Evolutionary conservation across 1,140 invertebrate genomes (phyloP).

Genomic region (Epicauta chinensis): DNA sequence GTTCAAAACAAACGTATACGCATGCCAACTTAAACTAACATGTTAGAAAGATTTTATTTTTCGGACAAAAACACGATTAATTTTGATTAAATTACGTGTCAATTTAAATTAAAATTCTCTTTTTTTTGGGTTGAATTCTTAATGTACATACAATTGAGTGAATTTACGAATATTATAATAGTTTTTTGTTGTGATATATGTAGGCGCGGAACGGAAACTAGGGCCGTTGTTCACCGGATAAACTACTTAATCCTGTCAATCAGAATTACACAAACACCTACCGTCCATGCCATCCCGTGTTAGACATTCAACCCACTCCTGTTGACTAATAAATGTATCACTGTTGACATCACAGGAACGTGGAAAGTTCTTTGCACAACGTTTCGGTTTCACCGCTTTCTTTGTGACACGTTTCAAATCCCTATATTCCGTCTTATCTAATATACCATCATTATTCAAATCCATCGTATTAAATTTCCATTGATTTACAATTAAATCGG

Average conservation of each 20-base stretch:
- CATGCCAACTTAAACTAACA: slow-evolving; percentile 37
- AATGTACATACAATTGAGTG: background rate
- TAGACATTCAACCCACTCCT: slow-evolving; percentile 81
- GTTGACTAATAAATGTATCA: slow-evolving; percentile 60
- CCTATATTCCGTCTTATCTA: slow-evolving; percentile 74
- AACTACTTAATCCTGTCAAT: slow-evolving; percentile 8
- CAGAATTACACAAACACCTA: slow-evolving; percentile 39
- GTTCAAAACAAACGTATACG: slow-evolving; percentile 42
- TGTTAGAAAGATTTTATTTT: background rate
- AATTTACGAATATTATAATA: background rate
- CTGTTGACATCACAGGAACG: slow-evolving; percentile 75
- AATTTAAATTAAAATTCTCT: no score
- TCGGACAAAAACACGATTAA: slow-evolving; percentile 5
- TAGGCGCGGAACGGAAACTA: slow-evolving; percentile 11
- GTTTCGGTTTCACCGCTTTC: slow-evolving; percentile 78
- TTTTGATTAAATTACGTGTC: background rate
- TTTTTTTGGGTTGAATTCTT: no score
- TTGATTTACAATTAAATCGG: slow-evolving; percentile 52
- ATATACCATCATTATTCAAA: slow-evolving; percentile 59
- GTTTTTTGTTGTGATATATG: background rate
- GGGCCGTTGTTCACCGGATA: slow-evolving; percentile 8
- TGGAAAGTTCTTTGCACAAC: slow-evolving; percentile 83
- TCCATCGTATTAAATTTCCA: slow-evolving; percentile 88
- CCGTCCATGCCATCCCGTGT: slow-evolving; percentile 56
- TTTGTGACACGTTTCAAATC: slow-evolving; percentile 73